These are phyloP conservation scores for Lagodon rhomboides DNA, from an alignment of 2,797 vertebrate genomes.

Conservation along the genomic window DNA sequence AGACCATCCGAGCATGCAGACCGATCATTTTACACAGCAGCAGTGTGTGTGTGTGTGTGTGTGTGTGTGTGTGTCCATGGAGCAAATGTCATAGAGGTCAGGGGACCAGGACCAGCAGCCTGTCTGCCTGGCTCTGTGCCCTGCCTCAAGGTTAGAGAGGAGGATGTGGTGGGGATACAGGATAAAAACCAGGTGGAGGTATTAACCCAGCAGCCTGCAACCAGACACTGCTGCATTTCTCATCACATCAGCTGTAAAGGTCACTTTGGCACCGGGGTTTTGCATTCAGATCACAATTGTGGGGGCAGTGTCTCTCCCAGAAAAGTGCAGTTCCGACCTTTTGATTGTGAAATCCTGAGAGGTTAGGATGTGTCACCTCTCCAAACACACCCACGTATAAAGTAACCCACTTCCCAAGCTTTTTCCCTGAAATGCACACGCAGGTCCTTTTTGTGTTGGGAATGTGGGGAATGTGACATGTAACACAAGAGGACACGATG, in stretches of 20 bases:
- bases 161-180: slow-evolving; percentile 29
- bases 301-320: neutral
- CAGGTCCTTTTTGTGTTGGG: slow-evolving; percentile 52
- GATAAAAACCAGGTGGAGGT: slow-evolving; percentile 39
- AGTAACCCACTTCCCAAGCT: slow-evolving; percentile 30
- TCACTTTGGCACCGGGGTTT: slow-evolving; percentile 62
- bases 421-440: slow-evolving; percentile 54
- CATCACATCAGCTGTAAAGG: slow-evolving; percentile 64
- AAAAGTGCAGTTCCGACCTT: neutral
- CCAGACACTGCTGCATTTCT: slow-evolving; percentile 47
- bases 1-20: slow-evolving; percentile 45
- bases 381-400: slow-evolving; percentile 26
- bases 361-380: slow-evolving; percentile 29
- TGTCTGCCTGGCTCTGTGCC: slow-evolving; percentile 49
- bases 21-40: slow-evolving; percentile 36
- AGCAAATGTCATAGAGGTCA: slow-evolving; percentile 72
- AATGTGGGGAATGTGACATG: slow-evolving; percentile 65
- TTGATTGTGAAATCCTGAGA: slow-evolving; percentile 3
- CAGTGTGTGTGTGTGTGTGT: slow-evolving; percentile 14
- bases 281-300: slow-evolving; percentile 46
- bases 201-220: slow-evolving; percentile 36
- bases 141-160: slow-evolving; percentile 65
- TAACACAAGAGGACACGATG: slow-evolving; percentile 55
- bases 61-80: slow-evolving; percentile 38
- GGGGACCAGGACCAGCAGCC: slow-evolving; percentile 36